Evolutionary conservation across 2,888 invertebrate species (phyloP).

Genomic region (Sminthurides aquaticus): DNA sequence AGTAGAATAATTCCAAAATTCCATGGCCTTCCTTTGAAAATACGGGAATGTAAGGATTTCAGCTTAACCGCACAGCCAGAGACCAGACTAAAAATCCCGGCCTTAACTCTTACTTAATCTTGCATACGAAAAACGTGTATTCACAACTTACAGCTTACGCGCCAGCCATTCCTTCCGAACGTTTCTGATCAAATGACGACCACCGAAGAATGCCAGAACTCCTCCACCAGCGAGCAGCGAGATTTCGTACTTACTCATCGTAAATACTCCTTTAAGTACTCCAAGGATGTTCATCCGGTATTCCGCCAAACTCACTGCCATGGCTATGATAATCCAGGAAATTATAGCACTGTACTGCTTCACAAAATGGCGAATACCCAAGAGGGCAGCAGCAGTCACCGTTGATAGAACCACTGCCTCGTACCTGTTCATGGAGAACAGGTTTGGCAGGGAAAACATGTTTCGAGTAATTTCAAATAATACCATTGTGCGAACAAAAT

Average conservation of each 20-base stretch:
- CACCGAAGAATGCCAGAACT: background rate
- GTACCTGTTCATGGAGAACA: background rate
- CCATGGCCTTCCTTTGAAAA: no score
- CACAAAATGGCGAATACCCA: background rate
- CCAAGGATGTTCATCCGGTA: background rate
- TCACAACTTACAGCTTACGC: background rate
- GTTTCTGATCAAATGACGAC: background rate
- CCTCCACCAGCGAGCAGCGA: background rate
- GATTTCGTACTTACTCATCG: background rate
- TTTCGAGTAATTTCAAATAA: background rate
- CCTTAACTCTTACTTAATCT: no score
- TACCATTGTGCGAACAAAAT: background rate
- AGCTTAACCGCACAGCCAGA: no score
- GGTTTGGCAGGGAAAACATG: no score
- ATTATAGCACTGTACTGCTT: background rate
- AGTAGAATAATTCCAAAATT: no score
- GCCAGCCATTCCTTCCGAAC: background rate
- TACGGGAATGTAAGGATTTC: no score
- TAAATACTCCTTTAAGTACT: background rate
- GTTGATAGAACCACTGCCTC: background rate
- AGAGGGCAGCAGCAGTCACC: background rate
- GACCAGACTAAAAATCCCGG: no score
- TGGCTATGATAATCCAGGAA: background rate
- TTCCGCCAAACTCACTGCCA: background rate
- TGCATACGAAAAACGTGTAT: no score